A percentile compares a stretch with the other conserved stretches of the same genome.
phyloP scores from a whole-genome alignment of 1,140 invertebrate species.

The Lucilia cuprina region DNA sequence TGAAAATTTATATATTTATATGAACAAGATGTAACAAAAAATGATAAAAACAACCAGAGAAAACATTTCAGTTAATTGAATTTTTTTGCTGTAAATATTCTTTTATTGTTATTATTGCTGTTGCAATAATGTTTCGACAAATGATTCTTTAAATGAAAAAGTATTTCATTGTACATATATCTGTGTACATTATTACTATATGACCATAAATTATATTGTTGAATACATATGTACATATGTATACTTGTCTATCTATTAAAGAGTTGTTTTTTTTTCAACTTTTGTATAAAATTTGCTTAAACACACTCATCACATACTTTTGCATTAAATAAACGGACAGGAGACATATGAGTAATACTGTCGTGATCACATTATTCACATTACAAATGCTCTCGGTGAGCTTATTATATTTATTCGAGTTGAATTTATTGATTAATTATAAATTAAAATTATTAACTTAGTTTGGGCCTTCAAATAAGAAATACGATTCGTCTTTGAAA shows the following conservation, averaged over 20 bases:
- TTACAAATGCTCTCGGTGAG: too few relatives aligned
- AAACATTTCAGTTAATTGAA: slow-evolving; percentile 10
- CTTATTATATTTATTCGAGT: too few relatives aligned
- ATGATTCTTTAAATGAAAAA: background rate
- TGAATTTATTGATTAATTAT: too few relatives aligned
- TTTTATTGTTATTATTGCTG: background rate
- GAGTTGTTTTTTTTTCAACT: too few relatives aligned
- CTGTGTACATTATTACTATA: background rate
- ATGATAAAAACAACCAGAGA: background rate
- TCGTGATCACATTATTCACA: too few relatives aligned
- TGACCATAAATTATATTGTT: background rate
- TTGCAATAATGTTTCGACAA: background rate
- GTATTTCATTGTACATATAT: background rate
- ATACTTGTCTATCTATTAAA: too few relatives aligned
- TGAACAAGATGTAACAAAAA: background rate
- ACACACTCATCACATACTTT: too few relatives aligned
- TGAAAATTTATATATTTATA: background rate
- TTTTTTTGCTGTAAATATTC: background rate
- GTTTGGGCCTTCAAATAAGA: background rate
- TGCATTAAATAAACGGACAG: too few relatives aligned
- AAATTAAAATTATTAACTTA: too few relatives aligned
- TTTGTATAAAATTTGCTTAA: too few relatives aligned
- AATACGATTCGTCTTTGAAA: background rate
- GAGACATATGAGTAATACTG: too few relatives aligned
- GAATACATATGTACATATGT: background rate